Evolutionary conservation across 2,797 vertebrate genomes (phyloP).

Genomic region (Cephalopachus bancanus): DNA sequence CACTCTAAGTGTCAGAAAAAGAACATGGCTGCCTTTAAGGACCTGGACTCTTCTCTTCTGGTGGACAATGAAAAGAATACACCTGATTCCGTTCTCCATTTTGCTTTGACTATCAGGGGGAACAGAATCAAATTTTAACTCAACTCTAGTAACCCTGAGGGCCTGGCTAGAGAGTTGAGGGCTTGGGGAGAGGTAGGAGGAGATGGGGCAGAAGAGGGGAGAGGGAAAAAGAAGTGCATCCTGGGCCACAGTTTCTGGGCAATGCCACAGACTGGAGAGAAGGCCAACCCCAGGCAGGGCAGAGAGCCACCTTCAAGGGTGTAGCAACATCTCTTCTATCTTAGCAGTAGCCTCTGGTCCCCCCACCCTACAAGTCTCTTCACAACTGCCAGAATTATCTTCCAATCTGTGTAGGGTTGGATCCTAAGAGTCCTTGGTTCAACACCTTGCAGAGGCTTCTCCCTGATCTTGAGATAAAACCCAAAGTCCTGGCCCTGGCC

Average conservation of each 20-base stretch:
- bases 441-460: background rate
- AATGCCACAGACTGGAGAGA: background rate
- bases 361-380: background rate
- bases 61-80: background rate
- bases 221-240: background rate
- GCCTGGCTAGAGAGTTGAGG: background rate
- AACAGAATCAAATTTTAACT: slow-evolving; percentile 4
- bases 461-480: background rate
- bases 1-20: background rate
- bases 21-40: background rate
- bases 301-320: background rate
- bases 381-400: background rate
- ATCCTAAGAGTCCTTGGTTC: background rate
- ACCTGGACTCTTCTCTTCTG: background rate
- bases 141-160: background rate
- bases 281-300: background rate
- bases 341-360: background rate
- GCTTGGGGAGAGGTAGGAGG: background rate
- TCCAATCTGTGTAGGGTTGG: background rate
- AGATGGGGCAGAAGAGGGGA: background rate
- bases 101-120: slow-evolving; percentile 28
- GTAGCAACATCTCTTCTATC: background rate
- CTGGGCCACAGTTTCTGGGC: background rate
- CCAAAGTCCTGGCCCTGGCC: background rate
- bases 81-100: background rate